Conservation (phyloP, 2,888 invertebrate species). For the Luffia ferchaultella region DNA sequence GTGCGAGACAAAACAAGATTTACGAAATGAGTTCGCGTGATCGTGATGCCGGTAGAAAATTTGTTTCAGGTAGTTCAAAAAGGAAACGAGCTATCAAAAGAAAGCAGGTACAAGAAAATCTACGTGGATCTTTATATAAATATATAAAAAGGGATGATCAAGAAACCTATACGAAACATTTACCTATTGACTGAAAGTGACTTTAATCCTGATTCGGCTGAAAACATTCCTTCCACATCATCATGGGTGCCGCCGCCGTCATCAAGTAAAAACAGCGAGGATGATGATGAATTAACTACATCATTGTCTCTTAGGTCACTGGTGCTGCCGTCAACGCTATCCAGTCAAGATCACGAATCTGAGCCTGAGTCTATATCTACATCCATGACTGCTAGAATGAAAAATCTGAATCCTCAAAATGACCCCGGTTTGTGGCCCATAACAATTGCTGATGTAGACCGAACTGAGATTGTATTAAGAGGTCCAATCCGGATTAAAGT, state of each 20-base stretch:
- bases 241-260: conserved; percentile 10
- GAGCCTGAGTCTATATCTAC: conserved; percentile 10
- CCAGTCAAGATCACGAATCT: conserved; percentile 11
- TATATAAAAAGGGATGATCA: conserved; percentile 10
- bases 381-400: conserved; percentile 5
- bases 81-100: conserved; percentile 5
- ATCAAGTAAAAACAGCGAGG: conserved; percentile 10
- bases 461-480: conserved; percentile 5
- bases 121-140: conserved; percentile 11
- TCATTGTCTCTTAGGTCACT: conserved; percentile 11
- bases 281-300: conserved; percentile 12
- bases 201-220: conserved; percentile 9
- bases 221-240: conserved; percentile 11
- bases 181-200: background rate
- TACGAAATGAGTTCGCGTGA: conserved; percentile 12
- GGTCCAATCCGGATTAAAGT: conserved; percentile 11
- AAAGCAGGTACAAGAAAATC: conserved; percentile 11
- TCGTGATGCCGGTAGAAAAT: conserved; percentile 12
- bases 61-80: conserved; percentile 11
- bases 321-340: conserved; percentile 9
- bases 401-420: conserved; percentile 5
- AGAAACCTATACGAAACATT: conserved; percentile 4
- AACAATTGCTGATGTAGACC: conserved; percentile 3
- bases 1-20: conserved; percentile 9
- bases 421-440: conserved; percentile 2